phyloP scores from a whole-genome alignment of 2,888 invertebrate genomes.

The Athripsodes cinereus region DNA sequence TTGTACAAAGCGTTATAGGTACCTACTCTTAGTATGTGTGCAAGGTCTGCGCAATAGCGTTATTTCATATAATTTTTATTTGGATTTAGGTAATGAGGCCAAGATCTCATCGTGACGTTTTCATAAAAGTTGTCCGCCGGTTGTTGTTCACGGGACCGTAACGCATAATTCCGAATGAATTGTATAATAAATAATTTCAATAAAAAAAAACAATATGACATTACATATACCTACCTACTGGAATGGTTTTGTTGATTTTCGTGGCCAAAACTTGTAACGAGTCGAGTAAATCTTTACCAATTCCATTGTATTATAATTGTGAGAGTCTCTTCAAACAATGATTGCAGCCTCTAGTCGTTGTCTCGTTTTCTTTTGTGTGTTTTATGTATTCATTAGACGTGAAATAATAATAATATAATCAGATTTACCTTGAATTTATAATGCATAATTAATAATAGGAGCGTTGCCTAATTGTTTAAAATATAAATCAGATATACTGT shows the following conservation, averaged over 20 bases:
- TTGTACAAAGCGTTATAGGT: too few species aligned
- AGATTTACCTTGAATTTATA: not conserved
- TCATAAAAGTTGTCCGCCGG: slow-evolving; percentile 17
- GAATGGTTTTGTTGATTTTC: too few species aligned
- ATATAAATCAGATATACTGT: not conserved
- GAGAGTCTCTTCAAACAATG: too few species aligned
- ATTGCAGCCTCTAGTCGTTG: too few species aligned
- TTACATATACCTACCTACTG: too few species aligned
- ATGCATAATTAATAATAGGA: not conserved
- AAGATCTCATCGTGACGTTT: slow-evolving; percentile 28
- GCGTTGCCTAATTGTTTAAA: not conserved
- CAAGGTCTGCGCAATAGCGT: not conserved
- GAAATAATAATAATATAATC: not conserved
- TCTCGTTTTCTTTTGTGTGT: too few species aligned
- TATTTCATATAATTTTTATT: slow-evolving; percentile 12
- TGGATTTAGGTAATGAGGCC: slow-evolving; percentile 27
- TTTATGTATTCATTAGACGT: too few species aligned
- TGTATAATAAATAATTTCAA: not conserved
- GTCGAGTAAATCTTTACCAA: too few species aligned
- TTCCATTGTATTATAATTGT: too few species aligned
- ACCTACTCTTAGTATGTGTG: too few species aligned
- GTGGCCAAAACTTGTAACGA: too few species aligned
- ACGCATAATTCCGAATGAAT: slow-evolving; percentile 23
- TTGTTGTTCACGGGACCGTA: slow-evolving; percentile 26
- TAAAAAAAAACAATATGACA: too few species aligned